Evolutionary conservation across 1,140 invertebrate species (phyloP), one percentile per base, ranked within the genome.

Genomic region (Dinoponera quadriceps): DNA sequence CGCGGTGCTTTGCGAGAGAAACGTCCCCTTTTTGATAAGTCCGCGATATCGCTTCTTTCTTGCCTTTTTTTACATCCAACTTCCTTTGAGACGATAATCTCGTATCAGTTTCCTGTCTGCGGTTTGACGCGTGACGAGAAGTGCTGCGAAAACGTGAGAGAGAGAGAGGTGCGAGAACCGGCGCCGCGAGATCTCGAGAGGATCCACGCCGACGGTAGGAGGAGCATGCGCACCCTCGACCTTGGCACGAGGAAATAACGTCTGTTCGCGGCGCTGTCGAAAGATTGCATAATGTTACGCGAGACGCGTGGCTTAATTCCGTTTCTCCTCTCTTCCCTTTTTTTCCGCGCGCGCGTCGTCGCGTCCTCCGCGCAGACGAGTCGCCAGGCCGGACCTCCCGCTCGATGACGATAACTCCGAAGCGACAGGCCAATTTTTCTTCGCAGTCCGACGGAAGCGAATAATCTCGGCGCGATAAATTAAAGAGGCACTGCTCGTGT

Each of bases 281-380:
- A 83, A 75, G 77, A 88, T 90, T 90, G 88, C 89, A 82, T 83
- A 89, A 90, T 84, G 57, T 90, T 88, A 83, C 83, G 80, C 85
- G 62, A 88, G 72, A 82, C 72, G 14, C 54, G 57, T 44, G 69
- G 54, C 33, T 49, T 54, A 75, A 80, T 54, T 74, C 57, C 69
- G 11, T 54, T 81, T 55, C 25, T 22, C 3, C 13, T 38, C 49
- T 51, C 38, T 38, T 13, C 48, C 3, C 29, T 57, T 29, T 75
- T 69, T 44, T 78, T 54, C 63, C 51, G 62, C 29, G 54, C 54
- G 25, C 74, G 29, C 18, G 22, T 3, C 38, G 25, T 57, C 49
- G 48, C 20, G 49, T 55, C 75, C 44, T 69, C 5, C 16, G 51
- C 75, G 75, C 38, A 57, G 16, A 48, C 27, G 25, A 69, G 18